Evolutionary conservation across 2,113 vertebrate species (phyloP).

Genomic region (Cygnus atratus): DNA sequence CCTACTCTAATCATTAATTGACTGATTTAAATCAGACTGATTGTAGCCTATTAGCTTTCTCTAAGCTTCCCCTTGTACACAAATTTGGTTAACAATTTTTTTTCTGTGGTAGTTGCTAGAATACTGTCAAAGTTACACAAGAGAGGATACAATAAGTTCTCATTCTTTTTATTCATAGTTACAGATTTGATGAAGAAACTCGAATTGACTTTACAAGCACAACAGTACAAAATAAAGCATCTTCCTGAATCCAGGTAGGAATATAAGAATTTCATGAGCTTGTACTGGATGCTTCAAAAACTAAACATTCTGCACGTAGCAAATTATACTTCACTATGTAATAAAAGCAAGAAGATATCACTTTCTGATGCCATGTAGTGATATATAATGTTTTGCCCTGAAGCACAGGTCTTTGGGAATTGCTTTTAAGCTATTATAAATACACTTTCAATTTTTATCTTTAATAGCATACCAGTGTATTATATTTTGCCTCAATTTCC

Average conservation of each 20-base stretch:
- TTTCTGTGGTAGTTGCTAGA: not conserved
- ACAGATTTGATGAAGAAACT: not conserved
- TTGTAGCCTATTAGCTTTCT: not conserved
- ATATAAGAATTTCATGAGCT: not conserved
- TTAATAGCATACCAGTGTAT: not conserved
- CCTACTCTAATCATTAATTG: not conserved
- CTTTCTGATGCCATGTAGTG: not conserved
- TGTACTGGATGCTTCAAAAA: not conserved
- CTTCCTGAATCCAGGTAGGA: slow-evolving; percentile 47
- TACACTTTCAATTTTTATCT: not conserved
- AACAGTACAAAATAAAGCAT: not conserved
- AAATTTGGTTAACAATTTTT: not conserved
- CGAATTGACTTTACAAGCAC: not conserved
- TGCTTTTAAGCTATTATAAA: slow-evolving; percentile 16
- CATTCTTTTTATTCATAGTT: not conserved
- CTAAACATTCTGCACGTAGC: not conserved
- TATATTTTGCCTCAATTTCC: not conserved
- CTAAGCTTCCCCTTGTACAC: not conserved
- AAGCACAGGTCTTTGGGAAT: not conserved
- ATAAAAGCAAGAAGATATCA: not conserved
- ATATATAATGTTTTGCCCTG: not conserved
- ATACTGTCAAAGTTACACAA: not conserved
- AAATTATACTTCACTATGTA: not conserved
- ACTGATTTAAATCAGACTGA: not conserved
- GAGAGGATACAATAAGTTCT: not conserved